Evolutionary conservation across 2,797 vertebrate species (phyloP).

Genomic region (Luscinia megarhynchos): DNA sequence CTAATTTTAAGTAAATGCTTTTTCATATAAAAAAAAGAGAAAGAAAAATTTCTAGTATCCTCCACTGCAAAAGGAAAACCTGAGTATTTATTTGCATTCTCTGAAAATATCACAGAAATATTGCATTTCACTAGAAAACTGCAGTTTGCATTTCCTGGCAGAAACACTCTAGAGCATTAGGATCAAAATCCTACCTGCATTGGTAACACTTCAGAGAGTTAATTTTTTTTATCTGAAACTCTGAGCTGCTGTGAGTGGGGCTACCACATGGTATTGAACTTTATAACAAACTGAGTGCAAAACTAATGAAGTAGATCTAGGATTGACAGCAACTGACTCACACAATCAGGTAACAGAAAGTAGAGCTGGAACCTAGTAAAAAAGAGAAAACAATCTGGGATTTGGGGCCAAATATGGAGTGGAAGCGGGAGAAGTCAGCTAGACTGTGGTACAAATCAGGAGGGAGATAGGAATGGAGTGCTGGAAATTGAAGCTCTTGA

Average conservation of each 20-base stretch:
- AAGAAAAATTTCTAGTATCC: not conserved
- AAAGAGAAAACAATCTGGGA: not conserved
- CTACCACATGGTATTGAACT: not conserved
- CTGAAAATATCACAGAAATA: not conserved
- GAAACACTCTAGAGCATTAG: not conserved
- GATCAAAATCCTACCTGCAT: not conserved
- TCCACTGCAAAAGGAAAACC: not conserved
- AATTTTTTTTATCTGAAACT: not conserved
- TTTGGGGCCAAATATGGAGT: not conserved
- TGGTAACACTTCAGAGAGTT: not conserved
- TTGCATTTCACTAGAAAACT: not conserved
- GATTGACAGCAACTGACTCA: not conserved
- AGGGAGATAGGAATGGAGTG: not conserved
- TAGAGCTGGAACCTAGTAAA: not conserved
- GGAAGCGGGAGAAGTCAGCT: not conserved
- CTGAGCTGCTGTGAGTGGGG: not conserved
- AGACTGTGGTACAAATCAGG: not conserved
- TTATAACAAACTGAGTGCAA: not conserved
- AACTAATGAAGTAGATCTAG: not conserved
- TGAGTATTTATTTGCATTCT: not conserved
- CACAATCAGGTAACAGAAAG: not conserved
- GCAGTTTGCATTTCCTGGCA: not conserved
- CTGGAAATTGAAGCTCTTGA: not conserved
- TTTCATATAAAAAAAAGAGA: not conserved
- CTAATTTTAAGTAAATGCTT: not conserved